A percentile compares a stretch with the other conserved stretches of the same genome.
phyloP scores from a whole-genome alignment of 2,888 invertebrate species.

The Eupithecia tripunctaria region DNA sequence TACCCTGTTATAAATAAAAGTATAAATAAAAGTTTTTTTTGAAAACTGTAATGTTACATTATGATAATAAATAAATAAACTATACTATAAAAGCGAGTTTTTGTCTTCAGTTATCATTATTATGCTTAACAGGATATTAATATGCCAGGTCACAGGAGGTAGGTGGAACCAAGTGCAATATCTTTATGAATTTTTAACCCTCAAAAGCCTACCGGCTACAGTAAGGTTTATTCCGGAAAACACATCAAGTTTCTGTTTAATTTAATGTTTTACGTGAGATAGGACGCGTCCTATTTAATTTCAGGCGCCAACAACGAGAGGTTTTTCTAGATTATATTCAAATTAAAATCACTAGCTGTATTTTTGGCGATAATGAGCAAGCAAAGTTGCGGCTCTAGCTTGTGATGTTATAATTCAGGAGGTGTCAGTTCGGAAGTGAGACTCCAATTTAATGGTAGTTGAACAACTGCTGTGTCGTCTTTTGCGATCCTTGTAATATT shows the following conservation, averaged over 20 bases:
- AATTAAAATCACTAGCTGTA: neutral
- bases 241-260: neutral
- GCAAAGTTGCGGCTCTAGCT: slow-evolving; percentile 46
- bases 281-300: neutral
- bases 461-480: slow-evolving; percentile 74
- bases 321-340: slow-evolving; percentile 9
- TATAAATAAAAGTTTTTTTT: too few species aligned
- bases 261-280: neutral
- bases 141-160: too few species aligned
- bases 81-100: neutral
- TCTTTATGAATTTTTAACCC: too few species aligned
- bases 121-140: too few species aligned
- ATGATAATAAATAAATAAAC: too few species aligned
- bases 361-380: slow-evolving; percentile 15
- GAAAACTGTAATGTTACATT: too few species aligned
- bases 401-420: slow-evolving; percentile 70
- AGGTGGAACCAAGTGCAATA: too few species aligned
- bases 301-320: neutral
- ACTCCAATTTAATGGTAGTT: slow-evolving; percentile 83
- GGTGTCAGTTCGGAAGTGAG: slow-evolving; percentile 74
- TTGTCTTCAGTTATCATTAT: neutral
- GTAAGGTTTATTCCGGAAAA: too few species aligned
- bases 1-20: neutral
- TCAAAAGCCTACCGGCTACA: too few species aligned
- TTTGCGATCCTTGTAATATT: slow-evolving; percentile 61